phyloP scores from a whole-genome alignment of 1,140 invertebrate species.

The Drosophila tani region DNA sequence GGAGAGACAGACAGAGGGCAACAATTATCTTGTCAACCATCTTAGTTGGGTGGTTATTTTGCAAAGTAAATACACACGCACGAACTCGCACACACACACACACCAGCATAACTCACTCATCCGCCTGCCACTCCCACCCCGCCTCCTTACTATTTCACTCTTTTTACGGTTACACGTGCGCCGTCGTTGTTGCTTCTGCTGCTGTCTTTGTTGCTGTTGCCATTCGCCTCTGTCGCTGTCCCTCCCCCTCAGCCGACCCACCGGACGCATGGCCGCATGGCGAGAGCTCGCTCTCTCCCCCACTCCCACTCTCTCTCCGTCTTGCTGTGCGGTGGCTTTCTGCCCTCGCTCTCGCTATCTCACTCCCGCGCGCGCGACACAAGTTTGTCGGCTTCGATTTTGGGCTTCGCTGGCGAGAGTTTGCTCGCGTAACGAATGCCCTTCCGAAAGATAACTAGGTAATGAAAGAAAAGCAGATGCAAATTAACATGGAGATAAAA shows the following conservation, averaged over 20 bases:
- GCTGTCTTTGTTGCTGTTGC: slow-evolving; percentile 14
- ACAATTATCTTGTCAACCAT: slow-evolving; percentile 77
- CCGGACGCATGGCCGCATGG: not conserved
- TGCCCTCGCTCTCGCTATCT: slow-evolving; percentile 25
- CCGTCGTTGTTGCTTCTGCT: slow-evolving; percentile 49
- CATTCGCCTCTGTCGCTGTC: slow-evolving; percentile 10
- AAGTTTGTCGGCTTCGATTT: slow-evolving; percentile 63
- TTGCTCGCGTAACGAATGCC: slow-evolving; percentile 6
- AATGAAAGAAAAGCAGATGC: not conserved
- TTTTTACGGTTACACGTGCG: slow-evolving; percentile 81
- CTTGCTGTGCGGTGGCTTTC: slow-evolving; percentile 12
- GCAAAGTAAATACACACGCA: slow-evolving; percentile 64
- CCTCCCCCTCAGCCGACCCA: not conserved
- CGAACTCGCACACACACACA: slow-evolving; percentile 22
- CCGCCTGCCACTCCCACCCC: slow-evolving; percentile 10
- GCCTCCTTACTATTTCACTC: slow-evolving; percentile 62
- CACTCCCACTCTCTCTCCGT: not conserved
- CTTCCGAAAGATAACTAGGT: slow-evolving; percentile 1
- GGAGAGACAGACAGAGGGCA: slow-evolving; percentile 37
- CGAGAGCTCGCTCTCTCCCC: slow-evolving; percentile 21
- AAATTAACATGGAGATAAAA: not conserved
- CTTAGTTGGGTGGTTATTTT: slow-evolving; percentile 66
- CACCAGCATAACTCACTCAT: slow-evolving; percentile 29
- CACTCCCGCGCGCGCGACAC: slow-evolving; percentile 20
- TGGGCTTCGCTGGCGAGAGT: slow-evolving; percentile 23